Evolutionary conservation across 2,888 invertebrate species (phyloP), one percentile per base, ranked within the genome.

Genomic region (Drosophila villosipedis): DNA sequence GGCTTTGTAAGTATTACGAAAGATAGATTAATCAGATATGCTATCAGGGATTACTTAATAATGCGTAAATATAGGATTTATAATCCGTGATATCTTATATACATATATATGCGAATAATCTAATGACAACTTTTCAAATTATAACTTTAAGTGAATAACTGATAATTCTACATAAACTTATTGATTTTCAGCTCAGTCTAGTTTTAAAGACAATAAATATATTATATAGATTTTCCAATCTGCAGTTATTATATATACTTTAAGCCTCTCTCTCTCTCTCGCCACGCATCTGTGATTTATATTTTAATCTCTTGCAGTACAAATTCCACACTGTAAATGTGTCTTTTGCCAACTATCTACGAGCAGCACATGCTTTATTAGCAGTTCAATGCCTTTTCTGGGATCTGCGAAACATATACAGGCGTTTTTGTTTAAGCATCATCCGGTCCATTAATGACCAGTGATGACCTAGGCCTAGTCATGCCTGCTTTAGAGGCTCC

Each of bases 341-440:
- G 16, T 47, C 16, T 47, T 47, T 61, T 30, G 53, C 54, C 52
- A 80, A 80, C 74, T 80, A 73, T 76, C 76, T 73, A 55, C 50
- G 49, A 55, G 31, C n/a, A 57, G 67, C 81, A 76, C 81, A 85
- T 83, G 85, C 52, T 55, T 64, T 30, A 57, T 54, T 65, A 47
- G 33, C 65, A 84, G 84, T 87, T 89, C 84, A 84, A 89, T 82
- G 84, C 73, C 90, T 89, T 69, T 62, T 59, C 60, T 53, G 50
- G 53, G 53, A 47, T 85, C 73, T 80, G 61, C 64, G 78, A 84
- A 82, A 71, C 58, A 69, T 31, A 68, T 50, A 31, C 6, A 52
- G 12, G 3, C 14, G 14, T 55, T 63, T 58, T 53, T 55, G 69
- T 76, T 71, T 66, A 60, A 76, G 66, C 68, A 61, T 53, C 78